phyloP scores from a whole-genome alignment of 2,113 vertebrate species.

The Microtus ochrogaster region DNA sequence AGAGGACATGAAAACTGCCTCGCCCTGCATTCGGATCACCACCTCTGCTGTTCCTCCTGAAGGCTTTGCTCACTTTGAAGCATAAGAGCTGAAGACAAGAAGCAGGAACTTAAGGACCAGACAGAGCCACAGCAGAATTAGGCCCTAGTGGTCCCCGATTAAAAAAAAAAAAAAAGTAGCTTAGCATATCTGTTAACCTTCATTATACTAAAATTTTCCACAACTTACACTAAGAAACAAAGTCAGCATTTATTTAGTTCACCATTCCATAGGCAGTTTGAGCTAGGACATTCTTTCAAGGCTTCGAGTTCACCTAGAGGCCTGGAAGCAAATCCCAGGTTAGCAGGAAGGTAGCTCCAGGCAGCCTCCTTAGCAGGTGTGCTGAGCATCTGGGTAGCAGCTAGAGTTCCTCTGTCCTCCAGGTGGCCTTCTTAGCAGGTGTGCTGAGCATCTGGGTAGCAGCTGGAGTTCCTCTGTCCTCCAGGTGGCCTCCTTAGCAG shows the following conservation, averaged over 20 bases:
- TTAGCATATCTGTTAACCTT: constrained; percentile 19
- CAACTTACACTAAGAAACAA: not conserved
- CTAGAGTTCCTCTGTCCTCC: not conserved
- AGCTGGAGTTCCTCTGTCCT: no score
- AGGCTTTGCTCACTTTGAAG: not conserved
- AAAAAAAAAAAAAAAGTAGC: not conserved
- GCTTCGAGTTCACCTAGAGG: not conserved
- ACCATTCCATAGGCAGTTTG: not conserved
- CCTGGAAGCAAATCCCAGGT: not conserved
- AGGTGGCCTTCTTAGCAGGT: accelerated
- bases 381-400: not conserved
- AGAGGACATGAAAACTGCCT: not conserved
- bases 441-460: no score
- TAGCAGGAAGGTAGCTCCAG: not conserved
- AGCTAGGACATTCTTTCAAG: not conserved
- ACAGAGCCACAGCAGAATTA: not conserved
- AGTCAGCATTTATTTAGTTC: not conserved
- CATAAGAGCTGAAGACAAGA: constrained; percentile 33
- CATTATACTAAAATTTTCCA: not conserved
- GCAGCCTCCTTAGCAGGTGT: not conserved
- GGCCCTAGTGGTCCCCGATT: not conserved
- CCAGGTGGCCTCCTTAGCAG: no score
- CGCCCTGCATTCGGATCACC: not conserved
- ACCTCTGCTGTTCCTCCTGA: not conserved
- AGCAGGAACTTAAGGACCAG: not conserved